These are phyloP conservation scores for Drosophila kikkawai DNA, from an alignment of 1,140 invertebrate genomes.

Conservation along the genomic window DNA sequence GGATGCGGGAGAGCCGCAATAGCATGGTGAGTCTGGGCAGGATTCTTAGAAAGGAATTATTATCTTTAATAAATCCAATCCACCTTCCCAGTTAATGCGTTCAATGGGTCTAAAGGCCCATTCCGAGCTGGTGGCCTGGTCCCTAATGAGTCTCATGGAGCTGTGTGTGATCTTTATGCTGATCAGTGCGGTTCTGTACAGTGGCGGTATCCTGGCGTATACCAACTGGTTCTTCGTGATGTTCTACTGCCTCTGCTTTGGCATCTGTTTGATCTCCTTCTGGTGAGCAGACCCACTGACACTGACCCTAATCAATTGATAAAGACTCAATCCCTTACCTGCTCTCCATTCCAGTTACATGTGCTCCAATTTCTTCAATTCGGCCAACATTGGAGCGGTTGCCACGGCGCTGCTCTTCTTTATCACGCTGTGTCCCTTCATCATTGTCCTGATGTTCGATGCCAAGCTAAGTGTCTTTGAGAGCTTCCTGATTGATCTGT, in stretches of 20 bases:
- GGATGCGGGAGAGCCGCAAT: conserved; percentile 89
- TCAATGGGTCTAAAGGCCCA: conserved; percentile 88
- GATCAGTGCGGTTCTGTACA: conserved; percentile 86
- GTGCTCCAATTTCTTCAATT: conserved; percentile 88
- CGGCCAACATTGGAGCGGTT: conserved; percentile 88
- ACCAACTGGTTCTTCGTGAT: conserved; percentile 87
- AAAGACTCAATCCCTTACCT: conserved; percentile 15
- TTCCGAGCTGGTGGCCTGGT: conserved; percentile 88
- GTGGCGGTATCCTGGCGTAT: conserved; percentile 86
- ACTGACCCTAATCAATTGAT: background rate
- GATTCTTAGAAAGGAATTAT: too few relatives aligned
- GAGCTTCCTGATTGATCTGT: conserved; percentile 86
- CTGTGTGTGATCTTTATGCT: conserved; percentile 85
- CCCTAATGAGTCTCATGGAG: conserved; percentile 86
- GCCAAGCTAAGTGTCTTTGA: conserved; percentile 86
- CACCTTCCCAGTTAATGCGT: conserved; percentile 87
- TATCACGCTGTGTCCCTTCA: conserved; percentile 88
- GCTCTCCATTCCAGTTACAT: conserved; percentile 86
- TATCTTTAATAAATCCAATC: background rate
- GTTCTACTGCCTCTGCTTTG: conserved; percentile 87
- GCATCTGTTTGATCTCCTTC: conserved; percentile 87
- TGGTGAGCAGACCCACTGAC: conserved; percentile 85
- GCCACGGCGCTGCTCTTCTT: conserved; percentile 88
- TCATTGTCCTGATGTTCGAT: conserved; percentile 88
- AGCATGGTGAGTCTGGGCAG: conserved; percentile 86